These are phyloP conservation scores for Nasonia oneida DNA, from an alignment of 2,888 invertebrate species.

Conservation along the genomic window DNA sequence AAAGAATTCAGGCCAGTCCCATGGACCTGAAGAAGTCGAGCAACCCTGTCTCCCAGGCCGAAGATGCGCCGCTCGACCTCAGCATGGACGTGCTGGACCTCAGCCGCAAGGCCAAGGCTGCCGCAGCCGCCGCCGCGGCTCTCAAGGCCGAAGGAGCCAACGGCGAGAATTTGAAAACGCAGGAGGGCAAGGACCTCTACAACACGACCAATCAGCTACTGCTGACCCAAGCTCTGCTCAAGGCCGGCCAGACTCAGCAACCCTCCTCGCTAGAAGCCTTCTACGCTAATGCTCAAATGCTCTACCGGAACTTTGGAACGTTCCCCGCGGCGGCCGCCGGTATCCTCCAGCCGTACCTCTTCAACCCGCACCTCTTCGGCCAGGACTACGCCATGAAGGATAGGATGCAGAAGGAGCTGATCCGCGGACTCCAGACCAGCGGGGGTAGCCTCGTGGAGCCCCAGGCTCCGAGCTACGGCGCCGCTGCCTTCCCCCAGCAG, in stretches of 20 bases:
- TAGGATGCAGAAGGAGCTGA: constrained; percentile 84
- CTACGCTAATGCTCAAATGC: constrained; percentile 74
- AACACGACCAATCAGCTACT: constrained; percentile 82
- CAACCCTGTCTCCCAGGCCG: constrained; percentile 42
- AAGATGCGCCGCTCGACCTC: constrained; percentile 84
- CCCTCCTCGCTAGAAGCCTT: constrained; percentile 72
- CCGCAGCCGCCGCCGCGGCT: constrained; percentile 63
- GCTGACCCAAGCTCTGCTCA: constrained; percentile 84
- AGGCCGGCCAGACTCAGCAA: constrained; percentile 78
- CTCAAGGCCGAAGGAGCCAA: constrained; percentile 63
- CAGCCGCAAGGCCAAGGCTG: constrained; percentile 84
- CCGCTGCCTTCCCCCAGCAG: constrained; percentile 12
- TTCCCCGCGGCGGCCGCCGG: constrained; percentile 78
- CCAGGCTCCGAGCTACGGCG: background rate
- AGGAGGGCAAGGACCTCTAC: constrained; percentile 69
- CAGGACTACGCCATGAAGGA: constrained; percentile 84
- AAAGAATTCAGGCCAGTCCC: constrained; percentile 75
- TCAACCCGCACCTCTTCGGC: constrained; percentile 84
- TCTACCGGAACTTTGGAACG: constrained; percentile 74
- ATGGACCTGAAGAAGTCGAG: constrained; percentile 71
- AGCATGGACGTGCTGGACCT: constrained; percentile 91
- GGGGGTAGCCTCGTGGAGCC: constrained; percentile 84
- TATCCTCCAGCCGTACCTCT: constrained; percentile 81
- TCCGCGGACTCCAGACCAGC: constrained; percentile 85
- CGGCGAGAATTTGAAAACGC: constrained; percentile 64